phyloP scores from a whole-genome alignment of 2,797 vertebrate genomes.

The Gallirallus australis region DNA sequence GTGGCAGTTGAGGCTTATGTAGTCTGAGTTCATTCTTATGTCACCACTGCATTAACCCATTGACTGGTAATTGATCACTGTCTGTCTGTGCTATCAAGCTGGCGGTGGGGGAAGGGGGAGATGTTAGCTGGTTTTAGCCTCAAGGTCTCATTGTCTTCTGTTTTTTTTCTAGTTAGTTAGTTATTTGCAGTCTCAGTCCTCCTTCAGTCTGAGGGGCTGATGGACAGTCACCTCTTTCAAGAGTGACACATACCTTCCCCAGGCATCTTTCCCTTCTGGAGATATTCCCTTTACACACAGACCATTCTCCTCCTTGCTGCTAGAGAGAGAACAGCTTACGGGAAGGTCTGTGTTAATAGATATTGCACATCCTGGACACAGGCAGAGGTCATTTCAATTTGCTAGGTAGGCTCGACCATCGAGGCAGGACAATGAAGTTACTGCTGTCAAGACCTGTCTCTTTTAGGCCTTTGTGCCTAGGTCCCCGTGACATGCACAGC shows the following conservation, averaged over 20 bases:
- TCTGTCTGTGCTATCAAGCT: background rate
- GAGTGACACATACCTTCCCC: background rate
- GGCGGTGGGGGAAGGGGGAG: too few relatives aligned
- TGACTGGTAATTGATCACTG: background rate
- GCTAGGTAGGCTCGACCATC: background rate
- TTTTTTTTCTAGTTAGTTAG: background rate
- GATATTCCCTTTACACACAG: background rate
- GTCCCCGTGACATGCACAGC: background rate
- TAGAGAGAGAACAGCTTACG: background rate
- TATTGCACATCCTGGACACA: background rate
- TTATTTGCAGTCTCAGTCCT: background rate
- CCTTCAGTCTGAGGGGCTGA: background rate
- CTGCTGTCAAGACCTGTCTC: background rate
- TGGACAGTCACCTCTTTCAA: background rate
- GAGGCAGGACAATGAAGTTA: background rate
- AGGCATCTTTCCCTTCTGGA: background rate
- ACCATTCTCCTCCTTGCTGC: background rate
- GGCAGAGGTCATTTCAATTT: conserved; percentile 12
- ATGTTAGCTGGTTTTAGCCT: background rate
- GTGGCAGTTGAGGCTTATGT: background rate
- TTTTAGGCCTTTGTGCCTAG: background rate
- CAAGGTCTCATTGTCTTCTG: background rate
- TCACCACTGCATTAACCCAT: background rate
- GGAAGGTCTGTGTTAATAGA: background rate
- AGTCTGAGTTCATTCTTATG: background rate